Evolutionary conservation across 2,113 vertebrate species (phyloP).

Genomic region (Cinclus cinclus): DNA sequence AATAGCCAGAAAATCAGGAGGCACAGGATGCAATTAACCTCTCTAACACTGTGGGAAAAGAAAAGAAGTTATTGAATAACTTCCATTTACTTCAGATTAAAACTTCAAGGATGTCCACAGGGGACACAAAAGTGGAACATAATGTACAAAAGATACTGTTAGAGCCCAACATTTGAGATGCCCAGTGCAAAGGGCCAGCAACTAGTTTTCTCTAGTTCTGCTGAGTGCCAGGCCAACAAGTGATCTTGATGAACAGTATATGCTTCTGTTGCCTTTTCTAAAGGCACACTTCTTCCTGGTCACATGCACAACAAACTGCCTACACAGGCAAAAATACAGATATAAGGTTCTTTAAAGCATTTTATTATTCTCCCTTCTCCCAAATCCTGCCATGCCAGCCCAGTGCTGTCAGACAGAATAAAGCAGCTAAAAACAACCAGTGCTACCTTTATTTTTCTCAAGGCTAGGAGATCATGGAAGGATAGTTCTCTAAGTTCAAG

Average conservation of each 20-base stretch:
- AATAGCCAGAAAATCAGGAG: constrained; percentile 57
- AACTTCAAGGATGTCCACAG: constrained; percentile 8
- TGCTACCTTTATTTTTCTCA: background rate
- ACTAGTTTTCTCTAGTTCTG: background rate
- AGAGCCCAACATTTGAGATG: background rate
- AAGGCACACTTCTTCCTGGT: background rate
- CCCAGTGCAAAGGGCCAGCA: background rate
- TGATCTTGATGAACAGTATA: background rate
- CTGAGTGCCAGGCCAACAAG: background rate
- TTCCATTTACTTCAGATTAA: background rate
- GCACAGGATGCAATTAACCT: constrained; percentile 20
- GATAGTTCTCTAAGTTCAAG: background rate
- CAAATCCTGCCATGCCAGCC: background rate
- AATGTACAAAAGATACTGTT: background rate
- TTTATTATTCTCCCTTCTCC: background rate
- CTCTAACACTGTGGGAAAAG: constrained; percentile 30
- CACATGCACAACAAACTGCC: background rate
- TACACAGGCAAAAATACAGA: background rate
- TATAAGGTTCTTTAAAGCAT: background rate
- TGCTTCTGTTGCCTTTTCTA: background rate
- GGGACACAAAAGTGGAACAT: background rate
- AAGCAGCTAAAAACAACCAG: background rate
- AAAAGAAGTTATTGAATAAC: background rate
- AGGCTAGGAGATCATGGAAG: background rate
- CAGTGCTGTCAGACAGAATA: background rate